phyloP scores from a whole-genome alignment of 2,113 vertebrate genomes.

The Paradisaea rubra region DNA sequence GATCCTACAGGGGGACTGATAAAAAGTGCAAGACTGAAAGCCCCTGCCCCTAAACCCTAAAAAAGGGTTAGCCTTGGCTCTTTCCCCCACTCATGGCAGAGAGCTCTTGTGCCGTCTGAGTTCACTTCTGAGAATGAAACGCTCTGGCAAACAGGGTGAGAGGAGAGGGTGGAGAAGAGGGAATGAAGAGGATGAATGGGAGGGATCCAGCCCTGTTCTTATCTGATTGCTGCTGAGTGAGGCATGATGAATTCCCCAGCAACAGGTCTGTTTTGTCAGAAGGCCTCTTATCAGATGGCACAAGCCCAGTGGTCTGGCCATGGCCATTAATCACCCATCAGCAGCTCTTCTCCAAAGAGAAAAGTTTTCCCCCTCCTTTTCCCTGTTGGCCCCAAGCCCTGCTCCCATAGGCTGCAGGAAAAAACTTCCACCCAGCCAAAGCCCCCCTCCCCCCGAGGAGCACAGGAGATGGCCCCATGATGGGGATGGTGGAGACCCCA shows the following conservation, averaged over 20 bases:
- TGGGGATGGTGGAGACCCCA: background rate
- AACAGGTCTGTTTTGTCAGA: conserved; percentile 61
- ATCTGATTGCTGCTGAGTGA: conserved; percentile 54
- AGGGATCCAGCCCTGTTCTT: background rate
- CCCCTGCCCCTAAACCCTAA: background rate
- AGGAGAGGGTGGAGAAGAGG: conserved; percentile 41
- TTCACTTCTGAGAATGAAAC: conserved; percentile 22
- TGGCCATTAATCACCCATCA: conserved; percentile 16
- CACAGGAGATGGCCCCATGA: background rate
- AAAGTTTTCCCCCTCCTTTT: background rate
- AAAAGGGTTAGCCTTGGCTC: background rate
- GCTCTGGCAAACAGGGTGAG: conserved; percentile 43
- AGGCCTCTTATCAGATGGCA: conserved; percentile 61
- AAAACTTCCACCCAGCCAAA: background rate
- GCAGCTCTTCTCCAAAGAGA: background rate
- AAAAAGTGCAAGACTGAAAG: background rate
- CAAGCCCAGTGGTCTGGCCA: conserved; percentile 12
- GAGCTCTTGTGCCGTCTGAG: background rate
- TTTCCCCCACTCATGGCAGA: background rate
- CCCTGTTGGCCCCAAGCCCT: background rate
- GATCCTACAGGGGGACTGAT: background rate
- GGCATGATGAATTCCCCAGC: conserved; percentile 50
- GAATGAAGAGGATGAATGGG: conserved; percentile 53
- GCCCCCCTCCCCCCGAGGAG: background rate
- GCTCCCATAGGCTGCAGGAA: background rate